Conservation (phyloP, 2,888 invertebrate species). For the Thysanoteuthis rhombus region DNA sequence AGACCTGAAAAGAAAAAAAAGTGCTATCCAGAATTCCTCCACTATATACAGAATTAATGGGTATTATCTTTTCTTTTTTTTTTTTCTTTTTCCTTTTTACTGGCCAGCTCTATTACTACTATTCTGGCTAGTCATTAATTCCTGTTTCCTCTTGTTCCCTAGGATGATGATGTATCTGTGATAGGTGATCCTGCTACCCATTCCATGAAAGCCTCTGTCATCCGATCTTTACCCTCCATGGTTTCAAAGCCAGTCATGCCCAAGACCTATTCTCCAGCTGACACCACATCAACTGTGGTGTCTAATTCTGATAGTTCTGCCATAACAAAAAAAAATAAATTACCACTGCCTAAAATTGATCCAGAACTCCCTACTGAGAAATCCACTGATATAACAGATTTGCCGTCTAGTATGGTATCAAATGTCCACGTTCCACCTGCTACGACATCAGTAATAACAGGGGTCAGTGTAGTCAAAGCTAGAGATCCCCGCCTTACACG, state of each 20-base stretch:
- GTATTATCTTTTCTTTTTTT: not conserved
- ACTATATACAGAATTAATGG: too few species aligned
- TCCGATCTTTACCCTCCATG: slow-evolving; percentile 20
- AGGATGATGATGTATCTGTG: slow-evolving; percentile 24
- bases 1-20: not conserved
- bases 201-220: slow-evolving; percentile 1
- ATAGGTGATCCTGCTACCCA: not conserved
- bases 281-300: slow-evolving; percentile 21
- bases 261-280: slow-evolving; percentile 26
- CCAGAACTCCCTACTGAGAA: not conserved
- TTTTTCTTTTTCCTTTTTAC: not conserved
- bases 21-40: too few species aligned
- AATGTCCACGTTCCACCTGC: not conserved
- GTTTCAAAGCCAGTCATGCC: slow-evolving; percentile 35
- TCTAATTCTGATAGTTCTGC: not conserved
- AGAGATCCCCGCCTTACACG: slow-evolving; percentile 40
- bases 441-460: not conserved
- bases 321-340: not conserved
- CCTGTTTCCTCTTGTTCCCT: slow-evolving; percentile 2
- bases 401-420: not conserved
- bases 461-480: not conserved
- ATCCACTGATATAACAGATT: not conserved
- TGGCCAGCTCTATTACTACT: not conserved
- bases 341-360: slow-evolving; percentile 19
- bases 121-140: not conserved